Evolutionary conservation across 1,140 invertebrate genomes (phyloP), one percentile per base, ranked within the genome.

Genomic region (Eurosta solidaginis): DNA sequence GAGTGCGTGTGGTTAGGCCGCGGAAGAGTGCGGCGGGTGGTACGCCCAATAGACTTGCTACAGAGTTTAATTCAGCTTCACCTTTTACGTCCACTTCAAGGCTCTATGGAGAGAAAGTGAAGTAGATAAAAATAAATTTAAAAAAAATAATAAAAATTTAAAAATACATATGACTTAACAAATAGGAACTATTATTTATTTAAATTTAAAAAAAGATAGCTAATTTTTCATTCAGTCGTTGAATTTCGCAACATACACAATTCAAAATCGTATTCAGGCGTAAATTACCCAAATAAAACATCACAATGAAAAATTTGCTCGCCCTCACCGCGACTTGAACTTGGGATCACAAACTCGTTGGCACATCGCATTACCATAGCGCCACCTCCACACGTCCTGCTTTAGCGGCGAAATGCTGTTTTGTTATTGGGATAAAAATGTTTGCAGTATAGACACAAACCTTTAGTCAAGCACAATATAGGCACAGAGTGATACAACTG

Each of bases 1-100:
- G 95, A 5, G 95, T 97, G 79, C 93, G 91, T 3, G 93, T 94
- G 33, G 93, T 96, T 5, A 97, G 90, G 0, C 96, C 96, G 73
- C 94, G 89, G 74, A 95, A 93, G 17, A 97, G 88, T 3, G 93
- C 91, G 0, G 92, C 90, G 27, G 93, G 91, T 5, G 95, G 92
- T 7, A 97, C 93, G 2, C 95, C 95, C 27, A 97, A 88, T 7
- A 97, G 88, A 74, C 92, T 91, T n/a, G 95, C 95, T 10, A 96
- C 96, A 2, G 95, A 92, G 83, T 95, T 92, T 17, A 96, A 88
- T 85, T 96, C 95, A 44, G 92, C 90, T 83, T 94, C 93, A n/a
- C 93, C 93, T 80, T 92, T 92, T 9, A 94, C 92, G 76, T 93
- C 92, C 17, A 95, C 92, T 84, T 95, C 93, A 3, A 93, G 87